Evolutionary conservation across 2,888 invertebrate species (phyloP).

Genomic region (Agrochola macilenta): DNA sequence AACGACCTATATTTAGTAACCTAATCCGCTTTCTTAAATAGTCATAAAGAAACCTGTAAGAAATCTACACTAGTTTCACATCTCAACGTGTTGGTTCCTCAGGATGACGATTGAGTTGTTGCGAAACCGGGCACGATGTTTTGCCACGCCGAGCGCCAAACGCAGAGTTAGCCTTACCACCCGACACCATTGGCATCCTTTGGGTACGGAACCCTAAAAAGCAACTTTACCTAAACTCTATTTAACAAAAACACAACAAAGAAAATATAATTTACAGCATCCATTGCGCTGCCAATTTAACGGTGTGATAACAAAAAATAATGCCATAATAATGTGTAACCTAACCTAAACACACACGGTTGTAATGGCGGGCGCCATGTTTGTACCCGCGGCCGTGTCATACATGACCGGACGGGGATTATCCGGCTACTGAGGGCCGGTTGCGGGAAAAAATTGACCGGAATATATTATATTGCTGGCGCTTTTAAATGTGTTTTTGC

Average conservation of each 20-base stretch:
- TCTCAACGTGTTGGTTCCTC: too few relatives aligned
- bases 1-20: too few relatives aligned
- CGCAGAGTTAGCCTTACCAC: too few relatives aligned
- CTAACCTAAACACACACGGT: conserved; percentile 84
- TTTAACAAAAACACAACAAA: conserved; percentile 36
- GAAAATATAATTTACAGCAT: conserved; percentile 57
- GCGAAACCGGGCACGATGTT: too few relatives aligned
- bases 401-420: conserved; percentile 83
- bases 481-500: conserved; percentile 64
- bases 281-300: conserved; percentile 67
- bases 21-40: too few relatives aligned
- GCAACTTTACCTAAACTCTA: background rate
- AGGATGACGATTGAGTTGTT: too few relatives aligned
- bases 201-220: background rate
- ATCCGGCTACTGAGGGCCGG: conserved; percentile 73
- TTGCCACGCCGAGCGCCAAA: too few relatives aligned
- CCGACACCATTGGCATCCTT: background rate
- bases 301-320: conserved; percentile 73
- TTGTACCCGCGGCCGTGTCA: conserved; percentile 84
- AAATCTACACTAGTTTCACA: too few relatives aligned
- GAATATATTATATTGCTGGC: conserved; percentile 63
- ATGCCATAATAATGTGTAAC: conserved; percentile 84
- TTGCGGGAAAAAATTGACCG: conserved; percentile 68
- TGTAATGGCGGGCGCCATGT: conserved; percentile 82
- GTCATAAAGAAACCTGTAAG: too few relatives aligned